Evolutionary conservation across 2,797 vertebrate genomes (phyloP).

Genomic region (Falco columbarius): DNA sequence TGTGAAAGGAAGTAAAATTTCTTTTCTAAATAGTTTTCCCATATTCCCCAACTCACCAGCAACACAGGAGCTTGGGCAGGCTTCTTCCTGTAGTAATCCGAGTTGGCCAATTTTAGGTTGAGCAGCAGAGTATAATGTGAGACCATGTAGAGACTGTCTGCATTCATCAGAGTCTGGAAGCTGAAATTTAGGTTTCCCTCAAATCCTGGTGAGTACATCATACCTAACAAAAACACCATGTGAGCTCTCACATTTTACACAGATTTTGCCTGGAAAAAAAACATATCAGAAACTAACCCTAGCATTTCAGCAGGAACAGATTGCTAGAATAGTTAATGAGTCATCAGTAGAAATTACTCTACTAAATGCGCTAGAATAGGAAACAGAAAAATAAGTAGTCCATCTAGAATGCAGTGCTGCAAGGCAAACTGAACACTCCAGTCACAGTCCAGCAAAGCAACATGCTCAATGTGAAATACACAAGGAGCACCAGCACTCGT

Average conservation of each 20-base stretch:
- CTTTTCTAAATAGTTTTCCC: background rate
- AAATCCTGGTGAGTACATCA: slow-evolving; percentile 89
- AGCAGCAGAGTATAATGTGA: slow-evolving; percentile 91
- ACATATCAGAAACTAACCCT: slow-evolving; percentile 17
- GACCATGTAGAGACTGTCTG: slow-evolving; percentile 91
- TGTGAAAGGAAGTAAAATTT: background rate
- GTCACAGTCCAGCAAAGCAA: slow-evolving; percentile 6
- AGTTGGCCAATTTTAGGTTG: slow-evolving; percentile 92
- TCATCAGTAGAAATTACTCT: background rate
- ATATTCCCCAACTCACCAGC: slow-evolving; percentile 81
- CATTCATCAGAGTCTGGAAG: slow-evolving; percentile 92
- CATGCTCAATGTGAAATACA: background rate
- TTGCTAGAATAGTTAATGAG: slow-evolving; percentile 34
- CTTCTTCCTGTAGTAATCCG: slow-evolving; percentile 89
- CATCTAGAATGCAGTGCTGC: background rate
- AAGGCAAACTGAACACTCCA: slow-evolving; percentile 16
- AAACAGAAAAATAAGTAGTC: background rate
- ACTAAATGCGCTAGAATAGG: background rate
- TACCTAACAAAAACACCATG: slow-evolving; percentile 78
- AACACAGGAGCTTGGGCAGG: slow-evolving; percentile 79
- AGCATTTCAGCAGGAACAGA: slow-evolving; percentile 17
- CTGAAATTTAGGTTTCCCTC: slow-evolving; percentile 83
- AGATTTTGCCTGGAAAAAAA: background rate
- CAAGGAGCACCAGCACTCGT: background rate
- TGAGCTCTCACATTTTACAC: slow-evolving; percentile 24